Conservation (phyloP, 2,113 vertebrate genomes). For the Tautogolabrus adspersus region DNA sequence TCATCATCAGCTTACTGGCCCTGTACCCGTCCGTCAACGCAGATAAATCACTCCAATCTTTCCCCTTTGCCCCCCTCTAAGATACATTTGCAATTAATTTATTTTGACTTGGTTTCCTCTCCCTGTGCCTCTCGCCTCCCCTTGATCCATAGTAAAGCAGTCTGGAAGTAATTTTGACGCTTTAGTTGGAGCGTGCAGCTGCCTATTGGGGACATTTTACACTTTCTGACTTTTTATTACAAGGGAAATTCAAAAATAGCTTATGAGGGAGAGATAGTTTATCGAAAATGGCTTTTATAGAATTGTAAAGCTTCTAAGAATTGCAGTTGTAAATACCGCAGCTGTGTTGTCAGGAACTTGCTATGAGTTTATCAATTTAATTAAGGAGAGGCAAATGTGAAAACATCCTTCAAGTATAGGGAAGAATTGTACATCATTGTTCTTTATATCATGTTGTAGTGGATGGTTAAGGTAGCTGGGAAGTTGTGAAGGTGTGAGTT, state of each 20-base stretch:
- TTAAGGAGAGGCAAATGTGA: slow-evolving; percentile 42
- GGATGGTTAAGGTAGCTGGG: slow-evolving; percentile 36
- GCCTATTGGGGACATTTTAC: slow-evolving; percentile 77
- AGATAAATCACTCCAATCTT: slow-evolving; percentile 49
- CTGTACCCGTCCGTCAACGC: slow-evolving; percentile 51
- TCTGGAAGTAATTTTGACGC: slow-evolving; percentile 84
- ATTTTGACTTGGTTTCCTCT: slow-evolving; percentile 75
- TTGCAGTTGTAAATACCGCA: slow-evolving; percentile 57
- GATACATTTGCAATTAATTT: slow-evolving; percentile 84
- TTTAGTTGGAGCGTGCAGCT: slow-evolving; percentile 77
- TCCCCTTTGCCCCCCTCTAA: slow-evolving; percentile 40
- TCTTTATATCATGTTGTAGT: slow-evolving; percentile 14
- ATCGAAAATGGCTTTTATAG: slow-evolving; percentile 54
- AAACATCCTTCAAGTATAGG: not conserved
- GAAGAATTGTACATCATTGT: not conserved
- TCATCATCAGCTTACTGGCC: slow-evolving; percentile 17
- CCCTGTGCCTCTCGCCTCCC: slow-evolving; percentile 54
- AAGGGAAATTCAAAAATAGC: slow-evolving; percentile 57
- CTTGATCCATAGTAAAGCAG: slow-evolving; percentile 72
- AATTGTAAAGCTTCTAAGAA: slow-evolving; percentile 67
- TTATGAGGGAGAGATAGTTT: slow-evolving; percentile 40
- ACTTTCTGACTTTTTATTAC: slow-evolving; percentile 77
- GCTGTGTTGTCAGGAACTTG: slow-evolving; percentile 49
- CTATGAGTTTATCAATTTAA: slow-evolving; percentile 53
- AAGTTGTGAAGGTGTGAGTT: slow-evolving; percentile 45